Evolutionary conservation across 2,797 vertebrate species (phyloP), one percentile per base, ranked within the genome.

Genomic region (Esox masquinongy): DNA sequence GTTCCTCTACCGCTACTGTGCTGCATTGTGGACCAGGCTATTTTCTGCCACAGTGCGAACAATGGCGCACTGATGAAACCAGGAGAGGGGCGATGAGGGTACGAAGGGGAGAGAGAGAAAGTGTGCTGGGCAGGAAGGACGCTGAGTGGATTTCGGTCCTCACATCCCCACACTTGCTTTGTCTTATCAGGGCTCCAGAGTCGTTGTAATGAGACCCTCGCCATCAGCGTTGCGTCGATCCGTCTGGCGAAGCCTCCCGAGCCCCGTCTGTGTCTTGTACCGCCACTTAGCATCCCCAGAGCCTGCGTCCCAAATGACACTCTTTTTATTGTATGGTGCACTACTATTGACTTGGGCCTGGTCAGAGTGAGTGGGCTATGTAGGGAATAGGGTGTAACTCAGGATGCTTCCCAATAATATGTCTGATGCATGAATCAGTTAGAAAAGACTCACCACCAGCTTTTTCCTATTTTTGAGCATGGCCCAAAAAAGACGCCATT

Each of bases 171-270:
- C 5, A 14, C 49, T 34, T 73, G 39, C 43, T 39, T 61, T 71
- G 82, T 82, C 74, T 29, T 12, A 43, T 43, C 43, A 36, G 31
- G 43, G 67, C 69, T 29, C 66, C 24, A 15, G 80, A 70, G 79
- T 81, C 66, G 80, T 76, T 70, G 74, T 73, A 76, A 75, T 82
- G 78, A 82, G 70, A 68, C 75, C 59, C 68, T 78, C 68, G 5
- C 77, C 77, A 72, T 74, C 16, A 63, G 80, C 72, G 80, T 76
- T 75, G 64, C 64, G 72, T 83, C 75, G 64, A 77, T 56, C 53
- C 74, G 79, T 82, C 26, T 79, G 72, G 26, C 59, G 9, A n/a
- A 43, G 64, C 31, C 9, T 47, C n/a, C 56, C 34, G 51, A 31
- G 39, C n/a, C 9, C 49, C 66, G 71, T 74, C 53, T 39, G 22